phyloP scores from a whole-genome alignment of 2,113 vertebrate species.

The Sylvietta virens region DNA sequence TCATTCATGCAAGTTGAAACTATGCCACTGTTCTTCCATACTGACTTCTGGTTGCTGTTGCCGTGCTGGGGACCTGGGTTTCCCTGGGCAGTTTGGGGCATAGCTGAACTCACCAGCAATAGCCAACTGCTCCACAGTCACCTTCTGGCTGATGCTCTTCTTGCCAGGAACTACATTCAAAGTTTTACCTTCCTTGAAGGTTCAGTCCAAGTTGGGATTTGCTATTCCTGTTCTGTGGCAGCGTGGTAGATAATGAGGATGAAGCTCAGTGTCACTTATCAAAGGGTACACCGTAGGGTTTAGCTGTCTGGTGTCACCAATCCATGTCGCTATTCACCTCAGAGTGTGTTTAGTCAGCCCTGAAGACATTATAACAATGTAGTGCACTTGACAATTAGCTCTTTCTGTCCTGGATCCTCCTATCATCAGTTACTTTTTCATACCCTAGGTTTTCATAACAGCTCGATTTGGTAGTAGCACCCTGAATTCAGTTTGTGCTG shows the following conservation, averaged over 20 bases:
- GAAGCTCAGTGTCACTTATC: neutral
- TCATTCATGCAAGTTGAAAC: neutral
- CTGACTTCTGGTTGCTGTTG: neutral
- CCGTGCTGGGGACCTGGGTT: rapidly evolving
- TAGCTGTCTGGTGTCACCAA: neutral
- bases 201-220: neutral
- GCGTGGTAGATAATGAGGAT: neutral
- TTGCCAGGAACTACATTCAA: neutral
- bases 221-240: neutral
- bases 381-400: neutral
- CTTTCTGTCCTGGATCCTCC: neutral
- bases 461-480: neutral
- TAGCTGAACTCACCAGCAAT: rapidly evolving
- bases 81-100: neutral
- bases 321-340: rapidly evolving
- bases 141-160: neutral
- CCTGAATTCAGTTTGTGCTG: neutral
- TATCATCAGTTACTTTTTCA: neutral
- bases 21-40: neutral
- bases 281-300: rapidly evolving
- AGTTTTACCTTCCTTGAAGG: neutral
- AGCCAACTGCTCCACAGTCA: neutral
- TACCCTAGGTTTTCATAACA: neutral
- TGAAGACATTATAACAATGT: neutral
- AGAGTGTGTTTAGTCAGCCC: rapidly evolving